Evolutionary conservation across 2,113 vertebrate species (phyloP).

Genomic region (Heterochromis multidens): DNA sequence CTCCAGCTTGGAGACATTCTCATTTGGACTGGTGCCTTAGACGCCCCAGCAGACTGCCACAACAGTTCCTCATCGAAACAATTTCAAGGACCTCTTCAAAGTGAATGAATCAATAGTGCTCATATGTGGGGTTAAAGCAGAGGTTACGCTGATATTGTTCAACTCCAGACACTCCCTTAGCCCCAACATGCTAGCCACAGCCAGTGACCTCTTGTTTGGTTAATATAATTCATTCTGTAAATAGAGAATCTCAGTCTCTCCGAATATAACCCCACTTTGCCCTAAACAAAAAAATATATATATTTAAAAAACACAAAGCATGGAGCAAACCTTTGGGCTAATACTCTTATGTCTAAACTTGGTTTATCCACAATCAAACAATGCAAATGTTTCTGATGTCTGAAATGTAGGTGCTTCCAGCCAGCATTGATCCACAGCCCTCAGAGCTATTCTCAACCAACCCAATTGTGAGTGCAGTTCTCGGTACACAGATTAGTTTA

Average conservation of each 20-base stretch:
- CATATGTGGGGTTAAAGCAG: constrained; percentile 73
- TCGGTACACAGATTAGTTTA: constrained; percentile 30
- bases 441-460: constrained; percentile 43
- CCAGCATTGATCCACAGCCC: constrained; percentile 56
- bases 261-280: constrained; percentile 56
- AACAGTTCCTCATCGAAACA: constrained; percentile 70
- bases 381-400: constrained; percentile 69
- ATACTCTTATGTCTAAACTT: constrained; percentile 56
- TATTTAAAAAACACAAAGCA: constrained; percentile 45
- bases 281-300: constrained; percentile 32
- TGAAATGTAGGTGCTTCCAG: constrained; percentile 57
- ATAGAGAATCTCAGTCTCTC: constrained; percentile 59
- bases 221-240: constrained; percentile 70
- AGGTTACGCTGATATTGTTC: constrained; percentile 69
- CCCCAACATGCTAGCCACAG: constrained; percentile 52
- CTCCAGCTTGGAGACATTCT: constrained; percentile 70
- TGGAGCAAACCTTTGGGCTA: constrained; percentile 46
- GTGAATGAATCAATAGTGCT: constrained; percentile 76
- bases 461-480: constrained; percentile 15
- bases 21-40: constrained; percentile 68
- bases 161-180: constrained; percentile 68
- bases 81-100: constrained; percentile 77
- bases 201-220: constrained; percentile 60
- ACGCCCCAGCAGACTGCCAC: constrained; percentile 60
- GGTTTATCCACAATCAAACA: constrained; percentile 65